These are phyloP conservation scores for Calameuta idolon DNA, from an alignment of 2,888 invertebrate species.

Conservation along the genomic window DNA sequence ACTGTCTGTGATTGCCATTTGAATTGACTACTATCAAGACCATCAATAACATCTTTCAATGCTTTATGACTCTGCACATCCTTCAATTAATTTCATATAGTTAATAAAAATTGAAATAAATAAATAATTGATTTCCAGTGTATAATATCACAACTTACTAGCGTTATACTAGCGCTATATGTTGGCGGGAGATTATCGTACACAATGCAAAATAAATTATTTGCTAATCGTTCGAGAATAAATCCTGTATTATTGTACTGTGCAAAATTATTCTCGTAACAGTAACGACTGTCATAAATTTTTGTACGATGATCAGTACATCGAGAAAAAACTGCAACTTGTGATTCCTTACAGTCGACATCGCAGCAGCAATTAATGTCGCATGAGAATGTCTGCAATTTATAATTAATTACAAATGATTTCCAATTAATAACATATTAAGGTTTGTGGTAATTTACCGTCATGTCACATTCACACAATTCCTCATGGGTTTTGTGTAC, in stretches of 20 bases:
- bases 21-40: slow-evolving; percentile 35
- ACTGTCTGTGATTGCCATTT: slow-evolving; percentile 43
- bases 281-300: slow-evolving; percentile 66
- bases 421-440: neutral
- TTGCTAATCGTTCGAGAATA: slow-evolving; percentile 60
- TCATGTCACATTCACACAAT: slow-evolving; percentile 72
- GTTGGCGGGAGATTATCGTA: slow-evolving; percentile 71
- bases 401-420: neutral
- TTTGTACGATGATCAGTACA: slow-evolving; percentile 69
- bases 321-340: slow-evolving; percentile 72
- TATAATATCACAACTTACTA: slow-evolving; percentile 25
- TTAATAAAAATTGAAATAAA: slow-evolving; percentile 1
- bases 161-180: slow-evolving; percentile 46
- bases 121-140: slow-evolving; percentile 5
- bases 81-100: slow-evolving; percentile 29
- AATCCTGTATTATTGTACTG: slow-evolving; percentile 70
- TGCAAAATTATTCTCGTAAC: slow-evolving; percentile 70
- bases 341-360: slow-evolving; percentile 75
- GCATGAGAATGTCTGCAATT: slow-evolving; percentile 73
- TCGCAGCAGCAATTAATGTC: slow-evolving; percentile 91
- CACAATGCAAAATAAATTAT: slow-evolving; percentile 73
- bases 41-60: slow-evolving; percentile 38
- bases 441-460: slow-evolving; percentile 54
- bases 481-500: slow-evolving; percentile 49
- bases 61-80: slow-evolving; percentile 42